These are phyloP conservation scores for Hypanus sabinus DNA, from an alignment of 2,113 vertebrate species.

Conservation along the genomic window DNA sequence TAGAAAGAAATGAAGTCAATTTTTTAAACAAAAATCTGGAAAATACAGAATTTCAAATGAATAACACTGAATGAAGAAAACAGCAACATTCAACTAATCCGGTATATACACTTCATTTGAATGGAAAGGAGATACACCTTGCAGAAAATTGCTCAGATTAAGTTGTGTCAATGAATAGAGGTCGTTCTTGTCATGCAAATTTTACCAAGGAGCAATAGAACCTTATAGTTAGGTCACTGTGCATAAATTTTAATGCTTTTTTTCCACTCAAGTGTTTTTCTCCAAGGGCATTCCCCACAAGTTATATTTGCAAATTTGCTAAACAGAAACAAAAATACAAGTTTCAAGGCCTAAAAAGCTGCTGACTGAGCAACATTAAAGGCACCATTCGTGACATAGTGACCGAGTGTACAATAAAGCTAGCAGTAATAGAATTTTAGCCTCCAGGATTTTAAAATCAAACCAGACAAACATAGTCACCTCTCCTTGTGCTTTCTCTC, in stretches of 20 bases:
- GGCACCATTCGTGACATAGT: not conserved
- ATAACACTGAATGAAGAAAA: no score
- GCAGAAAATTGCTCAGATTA: slow-evolving; percentile 3
- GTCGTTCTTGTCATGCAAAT: not conserved
- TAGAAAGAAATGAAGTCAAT: no score
- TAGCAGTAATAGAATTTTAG: not conserved
- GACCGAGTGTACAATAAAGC: not conserved
- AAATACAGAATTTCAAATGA: no score
- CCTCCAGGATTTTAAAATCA: not conserved
- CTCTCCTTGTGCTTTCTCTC: not conserved
- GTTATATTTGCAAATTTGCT: not conserved
- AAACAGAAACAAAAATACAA: slow-evolving; percentile 46
- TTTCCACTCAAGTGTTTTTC: slow-evolving; percentile 49
- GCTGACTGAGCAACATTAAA: not conserved
- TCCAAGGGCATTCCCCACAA: not conserved
- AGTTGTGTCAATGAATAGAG: not conserved
- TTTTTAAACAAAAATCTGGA: no score
- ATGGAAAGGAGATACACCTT: not conserved
- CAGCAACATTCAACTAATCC: no score
- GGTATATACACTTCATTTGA: not conserved
- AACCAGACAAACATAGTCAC: not conserved
- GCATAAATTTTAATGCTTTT: slow-evolving; percentile 47
- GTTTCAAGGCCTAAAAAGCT: not conserved
- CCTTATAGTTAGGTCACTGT: slow-evolving; percentile 43
- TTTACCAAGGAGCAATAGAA: not conserved